Conservation (phyloP, 2,113 vertebrate species). For the Neogobius melanostomus region DNA sequence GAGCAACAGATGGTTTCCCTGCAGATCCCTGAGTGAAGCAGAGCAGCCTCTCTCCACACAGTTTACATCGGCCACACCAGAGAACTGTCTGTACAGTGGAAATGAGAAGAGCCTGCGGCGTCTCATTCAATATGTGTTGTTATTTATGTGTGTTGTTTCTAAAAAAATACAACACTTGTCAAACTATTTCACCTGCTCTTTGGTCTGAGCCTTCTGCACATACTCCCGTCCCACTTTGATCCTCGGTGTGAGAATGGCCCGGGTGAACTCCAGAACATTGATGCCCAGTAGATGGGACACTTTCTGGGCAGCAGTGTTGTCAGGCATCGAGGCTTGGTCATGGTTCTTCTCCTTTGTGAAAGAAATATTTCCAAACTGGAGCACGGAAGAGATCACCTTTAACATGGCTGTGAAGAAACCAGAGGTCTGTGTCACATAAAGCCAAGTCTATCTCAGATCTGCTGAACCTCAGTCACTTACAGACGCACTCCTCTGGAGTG, state of each 20-base stretch:
- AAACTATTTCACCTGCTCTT: slow-evolving; percentile 80
- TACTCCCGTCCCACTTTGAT: slow-evolving; percentile 93
- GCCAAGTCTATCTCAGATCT: neutral
- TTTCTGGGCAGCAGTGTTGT: slow-evolving; percentile 92
- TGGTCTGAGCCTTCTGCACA: slow-evolving; percentile 91
- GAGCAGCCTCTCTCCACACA: too few species aligned
- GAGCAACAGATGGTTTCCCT: too few species aligned
- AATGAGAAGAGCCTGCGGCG: too few species aligned
- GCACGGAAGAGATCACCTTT: slow-evolving; percentile 84
- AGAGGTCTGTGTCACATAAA: neutral
- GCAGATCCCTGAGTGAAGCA: too few species aligned
- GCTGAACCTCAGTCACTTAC: slow-evolving; percentile 69
- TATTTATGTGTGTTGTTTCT: too few species aligned
- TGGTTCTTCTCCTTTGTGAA: slow-evolving; percentile 86
- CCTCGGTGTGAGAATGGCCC: slow-evolving; percentile 87
- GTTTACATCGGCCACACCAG: too few species aligned
- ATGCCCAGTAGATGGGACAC: slow-evolving; percentile 88
- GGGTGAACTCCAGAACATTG: slow-evolving; percentile 87
- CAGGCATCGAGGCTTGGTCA: slow-evolving; percentile 89
- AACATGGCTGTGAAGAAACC: slow-evolving; percentile 77
- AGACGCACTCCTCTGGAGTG: slow-evolving; percentile 81
- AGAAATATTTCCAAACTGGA: slow-evolving; percentile 88
- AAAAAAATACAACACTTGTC: too few species aligned
- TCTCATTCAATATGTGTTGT: too few species aligned
- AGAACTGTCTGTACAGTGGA: too few species aligned